These are phyloP conservation scores for Brachionus sp. DNA, from an alignment of 1,140 invertebrate genomes.

Conservation along the genomic window DNA sequence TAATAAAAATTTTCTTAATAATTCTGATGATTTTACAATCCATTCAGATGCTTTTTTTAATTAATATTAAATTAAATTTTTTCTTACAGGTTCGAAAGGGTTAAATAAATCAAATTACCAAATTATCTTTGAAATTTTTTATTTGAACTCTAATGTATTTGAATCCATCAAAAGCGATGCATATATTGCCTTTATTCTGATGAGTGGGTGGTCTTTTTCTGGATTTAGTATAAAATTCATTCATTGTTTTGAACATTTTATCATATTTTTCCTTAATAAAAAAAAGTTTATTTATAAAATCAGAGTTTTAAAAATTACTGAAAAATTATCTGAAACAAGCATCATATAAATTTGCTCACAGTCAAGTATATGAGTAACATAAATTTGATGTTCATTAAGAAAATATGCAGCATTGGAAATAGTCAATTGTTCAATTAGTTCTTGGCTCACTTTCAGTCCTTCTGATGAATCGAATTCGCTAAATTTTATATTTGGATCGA, in stretches of 20 bases:
- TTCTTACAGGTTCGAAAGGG: no score
- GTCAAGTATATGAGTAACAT: background rate
- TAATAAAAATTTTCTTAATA: no score
- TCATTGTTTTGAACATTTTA: slow-evolving; percentile 8
- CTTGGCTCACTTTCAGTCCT: background rate
- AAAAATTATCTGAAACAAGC: slow-evolving; percentile 12
- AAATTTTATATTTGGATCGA: background rate
- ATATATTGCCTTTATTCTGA: background rate
- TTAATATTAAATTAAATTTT: no score
- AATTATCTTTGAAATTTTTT: background rate
- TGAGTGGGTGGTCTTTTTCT: background rate
- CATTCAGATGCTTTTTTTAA: no score
- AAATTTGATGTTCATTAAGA: slow-evolving; percentile 8
- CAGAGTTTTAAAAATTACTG: background rate
- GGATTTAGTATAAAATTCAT: slow-evolving; percentile 18
- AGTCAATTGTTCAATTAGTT: background rate
- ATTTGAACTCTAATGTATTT: slow-evolving; percentile 6
- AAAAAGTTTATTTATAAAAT: background rate
- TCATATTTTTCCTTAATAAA: background rate
- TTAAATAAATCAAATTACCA: background rate
- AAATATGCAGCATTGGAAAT: slow-evolving; percentile 26
- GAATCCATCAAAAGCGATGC: background rate
- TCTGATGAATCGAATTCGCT: background rate
- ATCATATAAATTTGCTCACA: slow-evolving; percentile 1
- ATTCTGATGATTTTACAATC: no score